A percentile compares a stretch with the other conserved stretches of the same genome.
These are phyloP conservation scores for Sebastiscus tertius DNA, from an alignment of 2,797 vertebrate species.

Conservation along the genomic window DNA sequence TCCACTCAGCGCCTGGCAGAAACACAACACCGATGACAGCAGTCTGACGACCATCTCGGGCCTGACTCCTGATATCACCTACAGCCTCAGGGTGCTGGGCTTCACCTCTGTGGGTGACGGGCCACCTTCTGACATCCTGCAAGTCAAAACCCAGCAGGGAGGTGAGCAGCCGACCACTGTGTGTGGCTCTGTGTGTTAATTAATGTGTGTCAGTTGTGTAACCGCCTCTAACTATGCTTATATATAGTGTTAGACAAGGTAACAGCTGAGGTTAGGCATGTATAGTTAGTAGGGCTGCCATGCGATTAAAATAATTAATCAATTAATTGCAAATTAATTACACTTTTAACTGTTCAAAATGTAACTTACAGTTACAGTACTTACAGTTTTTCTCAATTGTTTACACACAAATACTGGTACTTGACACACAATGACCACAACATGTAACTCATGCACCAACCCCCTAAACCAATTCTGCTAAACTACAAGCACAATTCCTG, in stretches of 20 bases:
- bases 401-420: too few species aligned
- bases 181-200: neutral
- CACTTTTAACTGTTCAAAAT: too few species aligned
- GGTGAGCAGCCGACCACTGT: constrained; percentile 79
- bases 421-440: too few species aligned
- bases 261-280: neutral
- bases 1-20: constrained; percentile 92
- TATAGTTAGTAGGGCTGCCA: neutral
- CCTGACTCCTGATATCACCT: constrained; percentile 92
- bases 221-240: neutral
- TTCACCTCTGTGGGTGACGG: constrained; percentile 95
- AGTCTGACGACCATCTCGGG: constrained; percentile 93
- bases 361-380: too few species aligned
- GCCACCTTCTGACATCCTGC: constrained; percentile 92
- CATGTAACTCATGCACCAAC: too few species aligned
- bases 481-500: too few species aligned
- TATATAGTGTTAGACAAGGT: neutral
- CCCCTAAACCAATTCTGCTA: too few species aligned
- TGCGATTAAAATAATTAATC: too few species aligned
- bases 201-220: neutral
- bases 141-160: constrained; percentile 96
- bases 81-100: constrained; percentile 93
- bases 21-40: constrained; percentile 93
- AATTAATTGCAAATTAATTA: too few species aligned
- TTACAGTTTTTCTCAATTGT: too few species aligned